These are phyloP conservation scores for Mesoclemmys tuberculata DNA, from an alignment of 2,113 vertebrate species.

Conservation along the genomic window DNA sequence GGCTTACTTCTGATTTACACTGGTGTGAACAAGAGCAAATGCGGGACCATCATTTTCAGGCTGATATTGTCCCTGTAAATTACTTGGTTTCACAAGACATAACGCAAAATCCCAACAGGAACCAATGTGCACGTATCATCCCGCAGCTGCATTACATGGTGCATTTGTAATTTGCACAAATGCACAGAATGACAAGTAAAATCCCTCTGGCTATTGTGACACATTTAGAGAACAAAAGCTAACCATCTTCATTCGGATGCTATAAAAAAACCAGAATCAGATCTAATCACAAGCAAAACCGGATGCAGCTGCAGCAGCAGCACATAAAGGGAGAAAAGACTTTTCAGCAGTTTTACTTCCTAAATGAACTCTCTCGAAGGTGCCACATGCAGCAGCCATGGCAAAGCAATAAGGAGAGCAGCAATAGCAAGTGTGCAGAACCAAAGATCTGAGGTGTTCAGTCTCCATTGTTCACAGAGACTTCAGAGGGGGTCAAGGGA, in stretches of 20 bases:
- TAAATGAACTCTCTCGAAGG: not conserved
- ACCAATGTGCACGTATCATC: not conserved
- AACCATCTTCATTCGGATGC: not conserved
- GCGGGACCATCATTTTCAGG: not conserved
- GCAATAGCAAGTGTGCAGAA: rapidly evolving
- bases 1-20: not conserved
- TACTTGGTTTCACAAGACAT: not conserved
- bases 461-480: not conserved
- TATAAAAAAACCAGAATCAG: constrained; percentile 7
- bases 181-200: not conserved
- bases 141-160: not conserved
- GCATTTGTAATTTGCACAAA: not conserved
- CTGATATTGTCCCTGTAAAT: not conserved
- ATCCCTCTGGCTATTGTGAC: not conserved
- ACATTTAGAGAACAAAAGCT: constrained; percentile 39
- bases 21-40: not conserved
- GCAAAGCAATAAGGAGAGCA: not conserved
- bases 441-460: not conserved
- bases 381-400: not conserved
- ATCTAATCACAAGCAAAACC: constrained; percentile 14
- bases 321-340: not conserved
- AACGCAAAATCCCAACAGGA: not conserved
- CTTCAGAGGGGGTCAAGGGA: not conserved
- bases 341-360: constrained; percentile 52
- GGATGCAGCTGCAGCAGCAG: constrained; percentile 35